phyloP scores from a whole-genome alignment of 2,888 invertebrate genomes.

The Latrodectus hesperus region DNA sequence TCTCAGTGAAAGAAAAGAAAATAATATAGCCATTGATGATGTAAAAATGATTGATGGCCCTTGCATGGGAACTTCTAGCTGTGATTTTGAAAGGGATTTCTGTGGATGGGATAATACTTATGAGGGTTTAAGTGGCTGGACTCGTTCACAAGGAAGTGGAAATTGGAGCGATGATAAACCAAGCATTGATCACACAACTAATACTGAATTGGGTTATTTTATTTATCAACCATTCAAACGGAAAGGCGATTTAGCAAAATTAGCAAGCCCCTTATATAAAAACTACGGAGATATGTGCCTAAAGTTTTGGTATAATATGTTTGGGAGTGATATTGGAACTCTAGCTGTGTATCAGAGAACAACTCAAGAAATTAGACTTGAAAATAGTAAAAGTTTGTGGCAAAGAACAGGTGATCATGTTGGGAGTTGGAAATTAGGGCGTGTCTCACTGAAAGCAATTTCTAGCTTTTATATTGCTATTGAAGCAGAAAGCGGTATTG shows the following conservation, averaged over 20 bases:
- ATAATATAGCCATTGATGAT: slow-evolving; percentile 69
- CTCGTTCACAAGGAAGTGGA: slow-evolving; percentile 47
- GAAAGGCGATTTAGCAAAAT: slow-evolving; percentile 42
- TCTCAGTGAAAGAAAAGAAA: neutral
- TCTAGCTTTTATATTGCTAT: slow-evolving; percentile 56
- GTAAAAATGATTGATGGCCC: slow-evolving; percentile 64
- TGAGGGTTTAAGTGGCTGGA: slow-evolving; percentile 48
- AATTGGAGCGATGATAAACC: slow-evolving; percentile 61
- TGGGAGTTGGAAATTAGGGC: slow-evolving; percentile 56
- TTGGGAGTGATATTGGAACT: slow-evolving; percentile 72
- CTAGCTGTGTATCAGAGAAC: slow-evolving; percentile 72
- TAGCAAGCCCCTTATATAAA: slow-evolving; percentile 52
- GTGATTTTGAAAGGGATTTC: slow-evolving; percentile 69
- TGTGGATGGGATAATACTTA: slow-evolving; percentile 68
- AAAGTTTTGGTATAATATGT: slow-evolving; percentile 68
- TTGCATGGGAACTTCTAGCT: slow-evolving; percentile 49
- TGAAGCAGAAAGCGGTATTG: slow-evolving; percentile 56
- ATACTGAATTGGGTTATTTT: slow-evolving; percentile 59
- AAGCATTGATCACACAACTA: slow-evolving; percentile 63
- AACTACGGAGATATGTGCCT: slow-evolving; percentile 67
- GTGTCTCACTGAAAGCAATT: slow-evolving; percentile 51
- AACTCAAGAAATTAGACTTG: slow-evolving; percentile 51
- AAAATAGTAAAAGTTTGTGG: slow-evolving; percentile 61
- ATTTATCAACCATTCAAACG: slow-evolving; percentile 45
- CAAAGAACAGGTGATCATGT: slow-evolving; percentile 51